These are phyloP conservation scores for Helicoverpa zea DNA, from an alignment of 1,140 invertebrate species.

Conservation along the genomic window DNA sequence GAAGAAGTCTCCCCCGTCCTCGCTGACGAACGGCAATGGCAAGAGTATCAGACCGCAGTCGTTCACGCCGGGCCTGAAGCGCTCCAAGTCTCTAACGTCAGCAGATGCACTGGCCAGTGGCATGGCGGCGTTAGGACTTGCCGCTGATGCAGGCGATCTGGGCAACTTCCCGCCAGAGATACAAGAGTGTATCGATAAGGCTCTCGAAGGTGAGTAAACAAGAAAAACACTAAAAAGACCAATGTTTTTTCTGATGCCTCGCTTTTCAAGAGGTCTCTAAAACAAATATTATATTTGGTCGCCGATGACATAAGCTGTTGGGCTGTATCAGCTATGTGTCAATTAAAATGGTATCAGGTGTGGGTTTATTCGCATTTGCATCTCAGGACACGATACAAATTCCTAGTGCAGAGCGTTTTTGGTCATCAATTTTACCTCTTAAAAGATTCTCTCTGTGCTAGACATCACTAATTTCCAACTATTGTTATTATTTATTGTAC, in stretches of 20 bases:
- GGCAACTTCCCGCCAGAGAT: constrained; percentile 91
- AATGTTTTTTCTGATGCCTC: constrained; percentile 55
- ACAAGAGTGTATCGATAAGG: constrained; percentile 90
- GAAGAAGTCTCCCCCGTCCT: constrained; percentile 83
- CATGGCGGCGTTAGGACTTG: constrained; percentile 87
- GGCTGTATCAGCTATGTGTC: too few species aligned
- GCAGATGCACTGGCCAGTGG: constrained; percentile 89
- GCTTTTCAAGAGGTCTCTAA: neutral
- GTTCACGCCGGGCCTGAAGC: constrained; percentile 89
- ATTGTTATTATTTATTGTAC: too few species aligned
- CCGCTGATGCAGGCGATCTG: constrained; percentile 90
- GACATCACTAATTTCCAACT: too few species aligned
- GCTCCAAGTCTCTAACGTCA: constrained; percentile 93
- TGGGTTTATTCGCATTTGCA: too few species aligned
- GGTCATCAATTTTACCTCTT: neutral
- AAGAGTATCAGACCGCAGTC: constrained; percentile 77
- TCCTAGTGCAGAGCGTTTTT: neutral
- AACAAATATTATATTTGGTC: too few species aligned
- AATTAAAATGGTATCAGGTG: too few species aligned
- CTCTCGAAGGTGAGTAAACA: constrained; percentile 88
- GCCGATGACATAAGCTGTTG: too few species aligned
- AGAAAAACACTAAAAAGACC: too few species aligned
- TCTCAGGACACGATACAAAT: too few species aligned
- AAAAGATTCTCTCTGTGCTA: too few species aligned
- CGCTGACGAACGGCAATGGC: constrained; percentile 77